These are phyloP conservation scores for Cataglyphis altisquamis DNA, from an alignment of 2,888 invertebrate genomes.

Conservation along the genomic window DNA sequence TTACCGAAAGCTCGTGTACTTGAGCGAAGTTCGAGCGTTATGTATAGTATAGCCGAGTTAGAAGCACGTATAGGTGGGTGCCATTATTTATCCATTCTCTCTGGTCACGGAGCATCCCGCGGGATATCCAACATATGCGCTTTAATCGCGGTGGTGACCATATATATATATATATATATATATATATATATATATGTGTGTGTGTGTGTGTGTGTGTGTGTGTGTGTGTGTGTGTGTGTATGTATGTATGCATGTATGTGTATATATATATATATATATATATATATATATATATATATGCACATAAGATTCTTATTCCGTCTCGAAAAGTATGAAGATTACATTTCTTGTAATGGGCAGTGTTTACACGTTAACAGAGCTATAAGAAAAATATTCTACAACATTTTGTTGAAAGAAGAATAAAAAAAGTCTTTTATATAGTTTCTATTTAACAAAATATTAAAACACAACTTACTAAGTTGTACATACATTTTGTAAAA, in stretches of 20 bases:
- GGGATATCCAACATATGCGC: conserved; percentile 80
- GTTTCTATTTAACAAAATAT: conserved; percentile 49
- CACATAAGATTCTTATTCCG: background rate
- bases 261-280: no score
- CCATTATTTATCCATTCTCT: conserved; percentile 83
- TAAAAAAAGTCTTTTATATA: conserved; percentile 21
- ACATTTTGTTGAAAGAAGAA: background rate
- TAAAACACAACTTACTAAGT: conserved; percentile 40
- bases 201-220: no score
- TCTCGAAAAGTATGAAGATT: background rate
- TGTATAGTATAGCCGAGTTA: conserved; percentile 32
- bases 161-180: background rate
- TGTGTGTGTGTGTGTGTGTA: no score
- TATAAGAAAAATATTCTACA: background rate
- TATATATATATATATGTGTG: no score
- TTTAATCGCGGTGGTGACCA: conserved; percentile 79
- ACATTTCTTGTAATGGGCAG: background rate
- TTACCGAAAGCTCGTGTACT: conserved; percentile 67
- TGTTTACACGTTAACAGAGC: conserved; percentile 1
- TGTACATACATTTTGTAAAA: conserved; percentile 71
- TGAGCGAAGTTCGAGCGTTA: conserved; percentile 33
- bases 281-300: background rate
- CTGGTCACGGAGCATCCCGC: conserved; percentile 79
- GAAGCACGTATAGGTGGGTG: conserved; percentile 68
- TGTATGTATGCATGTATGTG: no score